Evolutionary conservation across 2,113 vertebrate genomes (phyloP).

Genomic region (Macrotus californicus): DNA sequence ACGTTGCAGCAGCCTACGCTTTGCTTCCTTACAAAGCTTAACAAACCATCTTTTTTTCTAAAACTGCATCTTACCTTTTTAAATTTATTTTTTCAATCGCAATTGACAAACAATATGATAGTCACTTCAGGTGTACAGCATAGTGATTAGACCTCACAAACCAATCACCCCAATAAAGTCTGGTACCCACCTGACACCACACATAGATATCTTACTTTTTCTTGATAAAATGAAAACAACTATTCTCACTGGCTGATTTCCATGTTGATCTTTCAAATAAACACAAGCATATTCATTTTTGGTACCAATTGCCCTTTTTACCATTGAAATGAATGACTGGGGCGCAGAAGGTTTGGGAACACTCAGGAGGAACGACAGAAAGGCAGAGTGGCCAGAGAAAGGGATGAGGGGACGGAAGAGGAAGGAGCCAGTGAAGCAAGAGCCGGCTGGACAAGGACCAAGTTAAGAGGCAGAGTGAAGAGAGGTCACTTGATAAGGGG

Average conservation of each 20-base stretch:
- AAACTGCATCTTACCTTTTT: not conserved
- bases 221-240: not conserved
- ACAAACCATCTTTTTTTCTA: not conserved
- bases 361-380: not conserved
- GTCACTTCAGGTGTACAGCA: not conserved
- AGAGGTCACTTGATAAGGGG: not conserved
- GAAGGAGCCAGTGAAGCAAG: not conserved
- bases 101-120: not conserved
- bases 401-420: not conserved
- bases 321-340: not conserved
- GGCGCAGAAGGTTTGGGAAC: not conserved
- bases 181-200: not conserved
- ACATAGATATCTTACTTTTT: not conserved
- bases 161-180: not conserved
- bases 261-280: not conserved
- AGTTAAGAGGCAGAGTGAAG: not conserved
- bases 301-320: not conserved
- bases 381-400: not conserved
- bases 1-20: not conserved
- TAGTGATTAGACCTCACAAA: not conserved
- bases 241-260: not conserved
- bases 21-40: not conserved
- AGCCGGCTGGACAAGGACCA: not conserved
- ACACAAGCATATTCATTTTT: not conserved
- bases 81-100: not conserved